Evolutionary conservation across 2,113 vertebrate species (phyloP), one percentile per base, ranked within the genome.

Genomic region (Otolemur garnettii): DNA sequence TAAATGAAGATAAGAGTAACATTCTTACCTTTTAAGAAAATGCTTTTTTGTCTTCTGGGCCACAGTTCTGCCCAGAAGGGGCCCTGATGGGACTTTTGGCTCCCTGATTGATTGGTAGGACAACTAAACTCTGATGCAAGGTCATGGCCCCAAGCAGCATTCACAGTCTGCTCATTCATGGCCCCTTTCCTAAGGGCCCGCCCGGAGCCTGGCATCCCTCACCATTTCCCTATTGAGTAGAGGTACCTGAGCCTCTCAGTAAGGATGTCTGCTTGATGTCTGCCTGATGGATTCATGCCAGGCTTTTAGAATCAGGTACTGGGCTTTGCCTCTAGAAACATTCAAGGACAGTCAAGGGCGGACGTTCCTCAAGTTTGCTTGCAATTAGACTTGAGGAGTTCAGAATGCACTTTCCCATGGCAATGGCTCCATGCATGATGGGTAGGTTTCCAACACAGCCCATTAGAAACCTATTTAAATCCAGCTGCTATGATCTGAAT

Each of bases 151-250:
- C 7, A 7, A 38, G 19, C 9, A 88, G 66, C 22, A 26, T n/a
- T 81, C 59, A n/a, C 1, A 4, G 19, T 78, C 74, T 62, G 10
- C 50, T 91, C 64, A 21, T 35, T 62, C 21, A 6, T 1, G 0
- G 62, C 28, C 50, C 69, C 35, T 55, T 53, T 26, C 14, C 79
- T 30, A 4, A 38, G 64, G 18, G 14, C 45, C 45, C 57, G 21
- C 78, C 0, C 2, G n/a, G 60, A 89, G 59, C 59, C 38, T 72
- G 87, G 45, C 24, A 24, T 1, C 19, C 57, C 21, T 42, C 69
- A n/a, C 66, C 2, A 0, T 5, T 15, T 1, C 35, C 22, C 71
- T 53, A 30, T 42, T 64, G 55, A 33, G 7, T 2, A 0, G 18
- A 66, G 53, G 24, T 0, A 2, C 33, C 42, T 17, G 11, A 26